A percentile compares a stretch with the other conserved stretches of the same genome.
These are phyloP conservation scores for Climacteris rufus DNA, from an alignment of 2,113 vertebrate species.

Conservation along the genomic window DNA sequence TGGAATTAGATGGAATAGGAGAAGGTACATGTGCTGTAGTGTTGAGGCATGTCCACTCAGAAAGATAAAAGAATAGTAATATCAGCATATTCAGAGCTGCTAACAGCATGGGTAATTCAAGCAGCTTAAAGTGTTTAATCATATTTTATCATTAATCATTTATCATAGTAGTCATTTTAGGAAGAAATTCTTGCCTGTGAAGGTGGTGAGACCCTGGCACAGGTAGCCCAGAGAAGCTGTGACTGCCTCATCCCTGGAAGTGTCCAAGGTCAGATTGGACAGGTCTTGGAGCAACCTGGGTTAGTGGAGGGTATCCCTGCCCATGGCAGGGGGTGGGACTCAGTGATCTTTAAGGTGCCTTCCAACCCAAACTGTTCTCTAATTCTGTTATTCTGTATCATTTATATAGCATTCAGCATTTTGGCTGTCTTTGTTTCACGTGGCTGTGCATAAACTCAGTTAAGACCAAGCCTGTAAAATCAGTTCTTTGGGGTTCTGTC, in stretches of 20 bases:
- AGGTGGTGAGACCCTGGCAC: neutral
- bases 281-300: neutral
- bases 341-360: neutral
- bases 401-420: neutral
- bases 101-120: neutral
- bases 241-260: neutral
- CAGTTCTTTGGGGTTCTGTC: neutral
- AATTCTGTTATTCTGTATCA: neutral
- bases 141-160: neutral
- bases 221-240: neutral
- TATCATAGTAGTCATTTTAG: neutral
- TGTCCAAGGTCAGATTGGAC: neutral
- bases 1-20: neutral
- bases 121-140: neutral
- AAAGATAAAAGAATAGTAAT: neutral
- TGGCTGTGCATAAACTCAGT: neutral
- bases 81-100: neutral
- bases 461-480: neutral
- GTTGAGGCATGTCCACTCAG: neutral
- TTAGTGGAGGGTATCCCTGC: neutral
- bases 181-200: neutral
- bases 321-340: neutral
- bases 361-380: neutral
- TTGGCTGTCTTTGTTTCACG: neutral
- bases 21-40: neutral